Evolutionary conservation across 2,888 invertebrate species (phyloP).

Genomic region (Fragum sueziense): DNA sequence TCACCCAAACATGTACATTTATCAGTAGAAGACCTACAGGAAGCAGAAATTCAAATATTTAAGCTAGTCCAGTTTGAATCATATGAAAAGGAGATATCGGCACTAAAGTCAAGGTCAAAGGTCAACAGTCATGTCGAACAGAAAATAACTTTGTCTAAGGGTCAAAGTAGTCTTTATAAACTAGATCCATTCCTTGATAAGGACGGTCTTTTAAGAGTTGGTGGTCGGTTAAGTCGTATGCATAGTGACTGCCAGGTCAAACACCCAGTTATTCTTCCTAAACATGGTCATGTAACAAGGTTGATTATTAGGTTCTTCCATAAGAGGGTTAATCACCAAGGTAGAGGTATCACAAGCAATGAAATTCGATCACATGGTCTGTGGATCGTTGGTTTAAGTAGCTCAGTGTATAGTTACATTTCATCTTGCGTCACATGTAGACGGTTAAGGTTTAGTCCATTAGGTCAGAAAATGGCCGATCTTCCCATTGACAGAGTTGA

Average conservation of each 20-base stretch:
- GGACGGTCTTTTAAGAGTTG: slow-evolving; percentile 52
- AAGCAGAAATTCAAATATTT: slow-evolving; percentile 24
- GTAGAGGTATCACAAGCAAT: slow-evolving; percentile 57
- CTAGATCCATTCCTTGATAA: slow-evolving; percentile 60
- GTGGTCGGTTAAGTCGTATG: slow-evolving; percentile 23
- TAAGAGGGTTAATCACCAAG: slow-evolving; percentile 52
- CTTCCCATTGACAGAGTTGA: slow-evolving; percentile 72
- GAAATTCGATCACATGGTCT: slow-evolving; percentile 61
- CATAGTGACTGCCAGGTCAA: slow-evolving; percentile 26
- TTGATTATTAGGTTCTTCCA: slow-evolving; percentile 58
- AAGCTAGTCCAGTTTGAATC: slow-evolving; percentile 5
- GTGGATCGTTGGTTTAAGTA: slow-evolving; percentile 71
- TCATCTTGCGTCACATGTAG: slow-evolving; percentile 72
- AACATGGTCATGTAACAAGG: slow-evolving; percentile 47
- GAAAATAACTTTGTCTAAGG: no score
- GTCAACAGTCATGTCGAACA: no score
- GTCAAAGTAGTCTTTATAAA: no score
- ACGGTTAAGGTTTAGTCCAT: slow-evolving; percentile 64
- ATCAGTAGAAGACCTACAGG: background rate
- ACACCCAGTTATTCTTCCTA: slow-evolving; percentile 59
- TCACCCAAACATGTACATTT: background rate
- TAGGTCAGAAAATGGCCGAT: slow-evolving; percentile 68
- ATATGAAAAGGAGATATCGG: slow-evolving; percentile 6
- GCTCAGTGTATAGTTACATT: slow-evolving; percentile 58
- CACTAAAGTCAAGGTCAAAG: background rate